Percentiles rank a stretch among this genome's conserved stretches.
phyloP scores from a whole-genome alignment of 2,797 vertebrate species.

The Rhinoraja longicauda region DNA sequence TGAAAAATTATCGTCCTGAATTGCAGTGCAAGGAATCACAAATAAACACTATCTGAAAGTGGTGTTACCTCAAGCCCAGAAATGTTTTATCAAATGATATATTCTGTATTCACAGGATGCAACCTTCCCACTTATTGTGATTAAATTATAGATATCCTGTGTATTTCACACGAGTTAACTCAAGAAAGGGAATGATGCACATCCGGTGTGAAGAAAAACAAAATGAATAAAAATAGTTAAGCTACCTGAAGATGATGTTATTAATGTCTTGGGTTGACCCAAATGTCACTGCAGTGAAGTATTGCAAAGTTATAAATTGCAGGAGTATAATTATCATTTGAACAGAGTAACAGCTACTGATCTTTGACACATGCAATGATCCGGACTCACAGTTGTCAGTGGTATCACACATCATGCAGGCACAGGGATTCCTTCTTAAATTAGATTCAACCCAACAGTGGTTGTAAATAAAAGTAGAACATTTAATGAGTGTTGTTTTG shows the following conservation, averaged over 20 bases:
- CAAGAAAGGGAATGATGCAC: background rate
- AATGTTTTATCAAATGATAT: background rate
- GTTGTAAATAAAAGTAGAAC: background rate
- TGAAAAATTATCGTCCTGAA: background rate
- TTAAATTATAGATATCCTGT: background rate
- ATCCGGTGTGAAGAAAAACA: background rate
- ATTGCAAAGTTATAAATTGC: background rate
- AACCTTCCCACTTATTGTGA: background rate
- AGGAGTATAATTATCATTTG: background rate
- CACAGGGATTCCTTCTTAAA: background rate
- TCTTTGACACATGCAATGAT: background rate
- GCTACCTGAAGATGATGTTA: background rate
- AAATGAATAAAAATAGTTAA: background rate
- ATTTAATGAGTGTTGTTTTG: background rate
- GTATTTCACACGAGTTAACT: background rate
- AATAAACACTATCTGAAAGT: background rate
- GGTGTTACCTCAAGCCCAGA: background rate
- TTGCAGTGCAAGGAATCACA: background rate
- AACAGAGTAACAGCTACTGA: background rate
- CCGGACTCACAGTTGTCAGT: background rate
- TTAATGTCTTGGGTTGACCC: background rate
- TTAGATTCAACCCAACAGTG: background rate
- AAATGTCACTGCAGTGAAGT: background rate
- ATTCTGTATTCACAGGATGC: background rate
- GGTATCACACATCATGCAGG: background rate